These are phyloP conservation scores for Thryonomys swinderianus DNA, from an alignment of 2,113 vertebrate genomes.

Conservation along the genomic window DNA sequence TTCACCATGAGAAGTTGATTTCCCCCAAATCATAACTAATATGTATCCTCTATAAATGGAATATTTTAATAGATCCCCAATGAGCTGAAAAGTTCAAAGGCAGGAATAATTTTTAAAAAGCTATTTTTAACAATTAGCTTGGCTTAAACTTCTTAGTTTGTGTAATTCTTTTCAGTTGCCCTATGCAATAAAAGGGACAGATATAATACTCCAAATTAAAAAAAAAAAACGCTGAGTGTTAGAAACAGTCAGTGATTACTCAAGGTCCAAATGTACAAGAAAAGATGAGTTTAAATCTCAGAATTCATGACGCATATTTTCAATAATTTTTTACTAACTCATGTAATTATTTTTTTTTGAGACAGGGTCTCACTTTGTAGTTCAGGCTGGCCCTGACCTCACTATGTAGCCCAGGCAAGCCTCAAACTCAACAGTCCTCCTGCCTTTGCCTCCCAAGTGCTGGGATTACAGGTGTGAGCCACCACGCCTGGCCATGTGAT, in stretches of 20 bases:
- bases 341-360: too few species aligned
- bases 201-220: not conserved
- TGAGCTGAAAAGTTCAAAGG: not conserved
- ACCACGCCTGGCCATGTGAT: too few species aligned
- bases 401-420: too few species aligned
- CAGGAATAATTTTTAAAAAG: slow-evolving; percentile 21
- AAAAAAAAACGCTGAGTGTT: not conserved
- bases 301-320: slow-evolving; percentile 28
- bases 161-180: not conserved
- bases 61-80: not conserved
- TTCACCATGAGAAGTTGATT: slow-evolving; percentile 4
- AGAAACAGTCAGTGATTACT: not conserved
- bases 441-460: too few species aligned
- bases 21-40: not conserved
- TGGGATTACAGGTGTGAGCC: too few species aligned
- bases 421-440: too few species aligned
- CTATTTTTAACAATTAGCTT: not conserved
- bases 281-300: not conserved
- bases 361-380: too few species aligned
- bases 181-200: not conserved
- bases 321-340: not conserved
- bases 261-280: not conserved
- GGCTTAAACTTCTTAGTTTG: slow-evolving; percentile 18
- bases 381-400: too few species aligned
- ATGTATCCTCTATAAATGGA: not conserved